Conservation (phyloP, 2,113 vertebrate genomes). For the Ornithorhynchus anatinus region DNA sequence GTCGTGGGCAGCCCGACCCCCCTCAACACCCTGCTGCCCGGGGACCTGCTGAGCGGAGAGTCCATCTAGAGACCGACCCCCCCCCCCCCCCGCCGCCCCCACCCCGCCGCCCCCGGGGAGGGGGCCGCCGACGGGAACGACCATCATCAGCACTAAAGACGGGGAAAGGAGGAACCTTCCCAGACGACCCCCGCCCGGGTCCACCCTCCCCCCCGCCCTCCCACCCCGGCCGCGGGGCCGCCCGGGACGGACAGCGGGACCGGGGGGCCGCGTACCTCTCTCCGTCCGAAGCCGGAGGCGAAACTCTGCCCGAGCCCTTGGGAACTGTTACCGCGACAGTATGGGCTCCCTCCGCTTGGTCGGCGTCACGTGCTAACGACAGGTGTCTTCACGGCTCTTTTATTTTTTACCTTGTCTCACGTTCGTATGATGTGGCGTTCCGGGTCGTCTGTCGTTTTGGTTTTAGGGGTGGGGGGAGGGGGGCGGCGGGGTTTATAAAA, state of each 20-base stretch:
- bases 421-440: slow-evolving; percentile 69
- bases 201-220: too few relatives aligned
- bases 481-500: too few relatives aligned
- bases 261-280: slow-evolving; percentile 79
- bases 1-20: slow-evolving; percentile 93
- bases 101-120: too few relatives aligned
- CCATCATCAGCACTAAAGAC: slow-evolving; percentile 78
- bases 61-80: too few relatives aligned
- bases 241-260: slow-evolving; percentile 65
- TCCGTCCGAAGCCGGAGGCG: slow-evolving; percentile 70
- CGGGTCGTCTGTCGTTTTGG: slow-evolving; percentile 29
- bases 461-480: too few relatives aligned
- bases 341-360: slow-evolving; percentile 68
- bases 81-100: too few relatives aligned
- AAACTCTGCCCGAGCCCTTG: slow-evolving; percentile 71
- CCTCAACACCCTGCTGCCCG: slow-evolving; percentile 93
- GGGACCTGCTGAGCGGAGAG: slow-evolving; percentile 95
- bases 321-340: slow-evolving; percentile 78
- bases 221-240: slow-evolving; percentile 57
- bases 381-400: slow-evolving; percentile 69
- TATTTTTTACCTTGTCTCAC: slow-evolving; percentile 68
- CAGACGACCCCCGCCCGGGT: too few relatives aligned
- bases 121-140: slow-evolving; percentile 47
- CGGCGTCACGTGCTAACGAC: slow-evolving; percentile 74
- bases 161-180: slow-evolving; percentile 68